Conservation (phyloP, 2,888 invertebrate genomes). For the Scaptomyza tumidula region DNA sequence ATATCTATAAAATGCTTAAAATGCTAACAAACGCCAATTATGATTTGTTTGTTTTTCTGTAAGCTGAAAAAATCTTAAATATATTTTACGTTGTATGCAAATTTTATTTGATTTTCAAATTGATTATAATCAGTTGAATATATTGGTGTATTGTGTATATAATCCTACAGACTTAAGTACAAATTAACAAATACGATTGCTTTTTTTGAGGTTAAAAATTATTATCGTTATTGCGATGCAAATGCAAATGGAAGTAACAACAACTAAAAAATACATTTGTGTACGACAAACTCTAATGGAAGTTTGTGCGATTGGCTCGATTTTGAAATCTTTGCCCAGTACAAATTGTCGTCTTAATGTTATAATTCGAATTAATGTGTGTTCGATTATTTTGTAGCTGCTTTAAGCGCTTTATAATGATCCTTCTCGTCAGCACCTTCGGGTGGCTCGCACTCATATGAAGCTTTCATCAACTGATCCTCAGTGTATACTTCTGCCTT, state of each 20-base stretch:
- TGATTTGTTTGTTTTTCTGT: too few species aligned
- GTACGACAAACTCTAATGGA: slow-evolving; percentile 33
- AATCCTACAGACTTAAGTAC: slow-evolving; percentile 66
- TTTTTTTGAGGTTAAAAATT: slow-evolving; percentile 47
- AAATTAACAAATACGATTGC: slow-evolving; percentile 67
- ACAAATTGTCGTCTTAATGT: slow-evolving; percentile 30
- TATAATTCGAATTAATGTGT: slow-evolving; percentile 26
- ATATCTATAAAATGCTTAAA: too few species aligned
- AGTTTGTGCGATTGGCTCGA: slow-evolving; percentile 53
- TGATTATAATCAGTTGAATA: slow-evolving; percentile 47
- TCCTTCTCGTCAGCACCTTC: slow-evolving; percentile 95
- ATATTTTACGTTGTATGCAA: slow-evolving; percentile 31
- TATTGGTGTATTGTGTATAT: slow-evolving; percentile 6
- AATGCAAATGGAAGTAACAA: slow-evolving; percentile 59
- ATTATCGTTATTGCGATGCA: slow-evolving; percentile 63
- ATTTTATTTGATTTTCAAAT: slow-evolving; percentile 65
- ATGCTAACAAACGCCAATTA: too few species aligned
- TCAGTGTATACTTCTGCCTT: slow-evolving; percentile 91
- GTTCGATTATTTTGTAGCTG: slow-evolving; percentile 81
- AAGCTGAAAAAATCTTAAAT: neutral
- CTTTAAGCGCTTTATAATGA: slow-evolving; percentile 91
- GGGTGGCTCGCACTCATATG: slow-evolving; percentile 97
- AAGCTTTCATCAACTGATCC: slow-evolving; percentile 92
- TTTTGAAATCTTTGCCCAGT: slow-evolving; percentile 22
- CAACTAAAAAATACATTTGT: slow-evolving; percentile 33